Base-by-base conservation (phyloP, 2,113 vertebrate species). In the Myiozetetes cayanensis region DNA sequence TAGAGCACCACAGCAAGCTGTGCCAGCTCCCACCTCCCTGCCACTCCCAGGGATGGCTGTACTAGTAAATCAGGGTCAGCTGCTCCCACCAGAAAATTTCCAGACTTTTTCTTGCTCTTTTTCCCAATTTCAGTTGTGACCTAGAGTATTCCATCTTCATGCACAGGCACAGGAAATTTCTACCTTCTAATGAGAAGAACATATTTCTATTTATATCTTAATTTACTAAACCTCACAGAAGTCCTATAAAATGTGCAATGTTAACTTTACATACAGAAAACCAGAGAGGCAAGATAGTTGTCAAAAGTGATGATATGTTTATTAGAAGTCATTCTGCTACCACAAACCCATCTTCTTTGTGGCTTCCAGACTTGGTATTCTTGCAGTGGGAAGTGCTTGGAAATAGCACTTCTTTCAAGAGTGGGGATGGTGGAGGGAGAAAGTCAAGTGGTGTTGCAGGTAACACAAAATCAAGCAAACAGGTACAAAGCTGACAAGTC, bases 121-220 rank as follows among this genome's bases (percentile, higher is more conserved):
- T 52, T 84, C 44, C 44, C 49, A 39, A 1, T 33, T 7, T 68
- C 61, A 82, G 0, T 33, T 0, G 0, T 61, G 41, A 86, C 37
- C 16, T 39, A 52, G 44, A 10, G 9, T 25, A 49, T 21, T 33
- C 59, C 35, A 62, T 8, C 21, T 78, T 56, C 77, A 31, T 6
- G 10, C 23, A 55, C 20, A 72, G 43, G 10, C 50, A 87, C 6
- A 20, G 43, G 33, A 82, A 76, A 30, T 14, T 44, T 73, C 46
- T 68, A 28, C 44, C n/a, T 91, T 85, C 52, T 31, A 72, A 43
- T 2, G 0, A 67, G 6, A 52, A 22, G 27, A 79, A 67, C 3
- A 4, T 17, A 50, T 41, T 86, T 55, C 85, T 35, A 14, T 37
- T 58, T n/a, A 3, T 18, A 31, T 33, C 31, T 46, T 66, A 33